Evolutionary conservation across 2,113 vertebrate species (phyloP), one percentile per base, ranked within the genome.

Genomic region (Marmota flaviventris): DNA sequence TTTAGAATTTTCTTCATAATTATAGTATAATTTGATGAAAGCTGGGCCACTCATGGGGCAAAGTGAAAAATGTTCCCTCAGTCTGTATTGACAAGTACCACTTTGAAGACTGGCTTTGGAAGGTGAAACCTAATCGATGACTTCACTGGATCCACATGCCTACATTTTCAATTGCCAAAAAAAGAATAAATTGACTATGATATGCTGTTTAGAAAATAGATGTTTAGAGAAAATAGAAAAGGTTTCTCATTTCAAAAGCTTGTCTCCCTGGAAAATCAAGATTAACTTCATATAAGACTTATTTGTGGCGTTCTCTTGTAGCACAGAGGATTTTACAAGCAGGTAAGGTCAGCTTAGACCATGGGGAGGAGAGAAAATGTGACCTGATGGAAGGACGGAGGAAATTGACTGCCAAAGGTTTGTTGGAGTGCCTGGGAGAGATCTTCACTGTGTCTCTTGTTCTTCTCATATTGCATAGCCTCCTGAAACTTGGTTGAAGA

Each of bases 1-100:
- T 82, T 93, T 76, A 67, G 89, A n/a, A 18, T 92, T 93, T 82
- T 84, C 58, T 92, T 89, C 76, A 37, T 67, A 63, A 92, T 76
- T 42, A 22, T 8, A 17, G 27, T 58, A 73, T 61, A 82, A 91
- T 73, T 89, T 56, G 14, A n/a, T 65, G 45, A 87, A 79, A 84
- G 69, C 75, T 48, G 2, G 29, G 48, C 4, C n/a, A 45, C 8
- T 72, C 27, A 13, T 89, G 20, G 48, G 70, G 72, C 25, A 61
- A 92, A 70, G 12, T 13, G 29, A 85, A 73, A 25, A 39, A 1
- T 91, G 24, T 70, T 72, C 37, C 8, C 24, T 61, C 53, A 79
- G 51, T 95, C 32, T 37, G 22, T 58, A 8, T 72, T 2, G 25
- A 22, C 0, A 3, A 32, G 53, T 65, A 42, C 20, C 48, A 69